These are phyloP conservation scores for Panorpa germanica DNA, from an alignment of 2,888 invertebrate species.

Conservation along the genomic window DNA sequence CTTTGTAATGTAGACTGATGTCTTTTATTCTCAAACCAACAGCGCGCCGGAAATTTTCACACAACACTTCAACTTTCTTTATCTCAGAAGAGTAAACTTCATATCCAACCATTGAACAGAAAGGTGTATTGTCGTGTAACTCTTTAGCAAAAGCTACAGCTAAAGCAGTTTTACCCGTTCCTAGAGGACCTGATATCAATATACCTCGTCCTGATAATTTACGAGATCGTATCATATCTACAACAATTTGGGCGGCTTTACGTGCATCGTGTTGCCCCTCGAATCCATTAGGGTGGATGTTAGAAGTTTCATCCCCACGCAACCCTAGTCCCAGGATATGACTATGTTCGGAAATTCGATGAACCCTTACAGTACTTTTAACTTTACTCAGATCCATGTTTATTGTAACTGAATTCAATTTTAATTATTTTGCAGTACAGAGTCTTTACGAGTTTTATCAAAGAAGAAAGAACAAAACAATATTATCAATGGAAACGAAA, in stretches of 20 bases:
- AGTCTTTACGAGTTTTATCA: too few relatives aligned
- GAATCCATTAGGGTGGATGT: constrained; percentile 78
- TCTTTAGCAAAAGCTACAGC: constrained; percentile 97
- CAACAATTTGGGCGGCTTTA: constrained; percentile 93
- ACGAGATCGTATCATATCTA: constrained; percentile 89
- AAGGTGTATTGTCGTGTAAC: constrained; percentile 89
- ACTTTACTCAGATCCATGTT: constrained; percentile 97
- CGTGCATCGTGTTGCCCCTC: constrained; percentile 92
- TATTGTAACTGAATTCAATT: too few relatives aligned
- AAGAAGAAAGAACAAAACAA: too few relatives aligned
- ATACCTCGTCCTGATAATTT: constrained; percentile 97
- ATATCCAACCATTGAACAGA: constrained; percentile 82
- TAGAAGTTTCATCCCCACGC: constrained; percentile 76
- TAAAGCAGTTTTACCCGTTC: constrained; percentile 95
- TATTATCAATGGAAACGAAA: too few relatives aligned
- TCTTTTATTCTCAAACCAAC: constrained; percentile 91
- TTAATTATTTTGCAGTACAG: too few relatives aligned
- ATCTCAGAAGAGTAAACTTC: constrained; percentile 97
- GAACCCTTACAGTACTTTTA: constrained; percentile 90
- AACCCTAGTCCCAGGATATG: constrained; percentile 96
- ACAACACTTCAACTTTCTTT: constrained; percentile 97
- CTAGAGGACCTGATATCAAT: constrained; percentile 87
- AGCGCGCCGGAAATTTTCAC: constrained; percentile 97
- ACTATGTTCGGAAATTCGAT: constrained; percentile 90
- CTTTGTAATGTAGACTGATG: constrained; percentile 98